Evolutionary conservation across 2,888 invertebrate genomes (phyloP).

Genomic region (Drosophila anomalata): DNA sequence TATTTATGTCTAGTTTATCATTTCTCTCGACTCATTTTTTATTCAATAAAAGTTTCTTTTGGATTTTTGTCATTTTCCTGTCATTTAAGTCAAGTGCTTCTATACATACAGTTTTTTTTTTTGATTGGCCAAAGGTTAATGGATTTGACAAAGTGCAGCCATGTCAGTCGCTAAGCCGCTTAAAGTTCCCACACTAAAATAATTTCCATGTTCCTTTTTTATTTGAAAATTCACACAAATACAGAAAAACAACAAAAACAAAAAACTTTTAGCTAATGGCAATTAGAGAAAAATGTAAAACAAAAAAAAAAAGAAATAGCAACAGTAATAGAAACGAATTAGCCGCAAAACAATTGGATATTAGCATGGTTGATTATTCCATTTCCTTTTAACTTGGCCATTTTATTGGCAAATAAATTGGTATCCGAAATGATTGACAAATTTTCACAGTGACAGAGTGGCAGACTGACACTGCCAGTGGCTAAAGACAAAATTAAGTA

Average conservation of each 20-base stretch:
- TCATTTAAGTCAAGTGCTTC: neutral
- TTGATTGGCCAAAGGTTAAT: slow-evolving; percentile 22
- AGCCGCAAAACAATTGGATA: slow-evolving; percentile 65
- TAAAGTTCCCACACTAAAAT: slow-evolving; percentile 67
- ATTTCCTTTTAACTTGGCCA: slow-evolving; percentile 64
- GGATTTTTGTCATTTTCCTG: neutral
- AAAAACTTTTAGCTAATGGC: slow-evolving; percentile 68
- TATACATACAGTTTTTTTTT: neutral
- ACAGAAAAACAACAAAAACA: slow-evolving; percentile 43
- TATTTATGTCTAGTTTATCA: neutral
- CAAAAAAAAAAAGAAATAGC: neutral
- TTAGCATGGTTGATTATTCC: slow-evolving; percentile 67
- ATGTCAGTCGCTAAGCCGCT: slow-evolving; percentile 62
- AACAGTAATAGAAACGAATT: slow-evolving; percentile 1
- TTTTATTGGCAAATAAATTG: slow-evolving; percentile 15
- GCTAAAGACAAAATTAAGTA: slow-evolving; percentile 50
- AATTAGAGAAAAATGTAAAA: slow-evolving; percentile 56
- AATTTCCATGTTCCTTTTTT: slow-evolving; percentile 73
- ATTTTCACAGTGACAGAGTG: slow-evolving; percentile 13
- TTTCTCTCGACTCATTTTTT: neutral
- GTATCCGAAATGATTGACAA: slow-evolving; percentile 53
- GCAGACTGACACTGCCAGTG: neutral
- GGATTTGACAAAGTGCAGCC: slow-evolving; percentile 41
- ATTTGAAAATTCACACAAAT: slow-evolving; percentile 54
- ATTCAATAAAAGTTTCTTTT: neutral